phyloP scores from a whole-genome alignment of 2,888 invertebrate genomes.

The Sinhomidia bicolor region DNA sequence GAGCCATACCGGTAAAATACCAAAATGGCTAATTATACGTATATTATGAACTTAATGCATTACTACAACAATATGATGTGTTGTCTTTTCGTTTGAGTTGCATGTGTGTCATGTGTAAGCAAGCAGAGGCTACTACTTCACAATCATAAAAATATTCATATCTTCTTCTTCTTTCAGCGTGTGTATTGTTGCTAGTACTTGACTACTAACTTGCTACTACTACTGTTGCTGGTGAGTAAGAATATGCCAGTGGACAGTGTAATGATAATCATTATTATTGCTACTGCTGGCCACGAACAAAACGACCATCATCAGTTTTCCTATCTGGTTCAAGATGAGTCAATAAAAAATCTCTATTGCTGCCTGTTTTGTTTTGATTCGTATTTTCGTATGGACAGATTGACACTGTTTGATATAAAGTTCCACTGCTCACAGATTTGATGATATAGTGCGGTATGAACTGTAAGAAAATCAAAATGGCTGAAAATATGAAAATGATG shows the following conservation, averaged over 20 bases:
- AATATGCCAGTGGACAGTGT: slow-evolving; percentile 25
- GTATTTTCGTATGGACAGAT: slow-evolving; percentile 47
- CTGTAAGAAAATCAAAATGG: neutral
- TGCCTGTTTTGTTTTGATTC: neutral
- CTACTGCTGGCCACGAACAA: slow-evolving; percentile 29
- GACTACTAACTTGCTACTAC: too few relatives aligned
- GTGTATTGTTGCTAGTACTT: slow-evolving; percentile 26
- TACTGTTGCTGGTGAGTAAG: slow-evolving; percentile 18
- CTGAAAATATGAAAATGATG: neutral
- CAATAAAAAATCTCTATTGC: slow-evolving; percentile 20
- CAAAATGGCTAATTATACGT: slow-evolving; percentile 65
- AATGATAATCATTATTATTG: slow-evolving; percentile 46
- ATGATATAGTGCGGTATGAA: neutral
- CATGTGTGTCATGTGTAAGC: slow-evolving; percentile 8
- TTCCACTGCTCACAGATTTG: neutral
- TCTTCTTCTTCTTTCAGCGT: neutral
- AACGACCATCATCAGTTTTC: slow-evolving; percentile 26
- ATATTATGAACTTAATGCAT: slow-evolving; percentile 23
- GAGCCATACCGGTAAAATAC: slow-evolving; percentile 62
- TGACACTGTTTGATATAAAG: slow-evolving; percentile 28
- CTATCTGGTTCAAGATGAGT: slow-evolving; percentile 38
- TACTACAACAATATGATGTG: slow-evolving; percentile 8
- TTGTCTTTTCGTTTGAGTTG: neutral
- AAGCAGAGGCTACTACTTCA: too few relatives aligned
- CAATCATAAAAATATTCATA: neutral